Conservation (phyloP, 2,888 invertebrate genomes). For the Diloba caeruleocephala region DNA sequence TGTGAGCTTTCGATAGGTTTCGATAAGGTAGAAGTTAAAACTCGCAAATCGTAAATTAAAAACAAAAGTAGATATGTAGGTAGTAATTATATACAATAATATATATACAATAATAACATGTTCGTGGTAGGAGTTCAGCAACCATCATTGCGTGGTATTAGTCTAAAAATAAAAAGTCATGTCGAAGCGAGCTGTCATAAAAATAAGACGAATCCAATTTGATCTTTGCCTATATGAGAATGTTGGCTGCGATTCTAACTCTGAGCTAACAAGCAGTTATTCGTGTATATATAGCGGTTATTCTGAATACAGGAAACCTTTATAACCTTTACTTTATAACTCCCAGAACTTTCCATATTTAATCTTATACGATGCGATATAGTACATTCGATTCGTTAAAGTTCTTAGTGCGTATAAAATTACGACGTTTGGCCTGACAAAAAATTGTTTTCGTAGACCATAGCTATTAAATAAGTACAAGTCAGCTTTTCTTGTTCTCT, state of each 20-base stretch:
- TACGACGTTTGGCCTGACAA: not conserved
- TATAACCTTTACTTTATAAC: slow-evolving; percentile 1
- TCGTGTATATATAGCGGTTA: no score
- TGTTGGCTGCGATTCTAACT: slow-evolving; percentile 3
- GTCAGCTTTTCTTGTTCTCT: no score
- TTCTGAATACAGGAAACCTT: not conserved
- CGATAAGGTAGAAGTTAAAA: no score
- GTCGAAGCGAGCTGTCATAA: not conserved
- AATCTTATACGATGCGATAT: not conserved
- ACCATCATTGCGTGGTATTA: no score
- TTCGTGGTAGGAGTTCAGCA: no score
- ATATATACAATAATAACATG: no score
- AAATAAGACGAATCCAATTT: slow-evolving; percentile 12
- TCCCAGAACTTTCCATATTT: slow-evolving; percentile 23
- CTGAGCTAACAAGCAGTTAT: slow-evolving; percentile 11
- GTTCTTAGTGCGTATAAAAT: not conserved
- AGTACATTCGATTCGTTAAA: not conserved
- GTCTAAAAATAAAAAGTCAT: not conserved
- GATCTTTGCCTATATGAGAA: slow-evolving; percentile 6
- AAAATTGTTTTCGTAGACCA: slow-evolving; percentile 2
- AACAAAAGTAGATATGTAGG: no score
- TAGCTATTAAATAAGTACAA: no score
- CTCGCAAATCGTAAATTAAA: no score
- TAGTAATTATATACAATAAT: no score
- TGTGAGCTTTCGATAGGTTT: no score